Evolutionary conservation across 2,888 invertebrate species (phyloP).

Genomic region (Ophonus ardosiacus): DNA sequence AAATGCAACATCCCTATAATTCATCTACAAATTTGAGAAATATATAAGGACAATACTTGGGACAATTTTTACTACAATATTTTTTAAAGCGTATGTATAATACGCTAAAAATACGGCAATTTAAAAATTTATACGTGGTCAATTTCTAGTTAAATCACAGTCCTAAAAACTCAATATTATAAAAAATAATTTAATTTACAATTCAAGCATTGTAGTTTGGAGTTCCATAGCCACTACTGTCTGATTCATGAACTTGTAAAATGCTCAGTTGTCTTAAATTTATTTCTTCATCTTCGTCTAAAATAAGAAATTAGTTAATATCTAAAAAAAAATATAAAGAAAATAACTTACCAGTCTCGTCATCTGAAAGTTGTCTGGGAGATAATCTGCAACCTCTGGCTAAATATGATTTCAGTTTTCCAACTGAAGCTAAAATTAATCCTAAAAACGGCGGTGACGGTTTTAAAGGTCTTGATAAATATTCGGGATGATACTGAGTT

Average conservation of each 20-base stretch:
- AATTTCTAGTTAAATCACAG: slow-evolving; percentile 49
- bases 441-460: slow-evolving; percentile 98
- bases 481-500: slow-evolving; percentile 99
- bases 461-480: slow-evolving; percentile 91
- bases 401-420: slow-evolving; percentile 86
- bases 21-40: background rate
- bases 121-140: background rate
- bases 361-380: slow-evolving; percentile 86
- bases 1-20: background rate
- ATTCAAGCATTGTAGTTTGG: slow-evolving; percentile 51
- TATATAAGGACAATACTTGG: background rate
- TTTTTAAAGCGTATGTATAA: slow-evolving; percentile 7
- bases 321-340: background rate
- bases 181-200: slow-evolving; percentile 36
- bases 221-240: slow-evolving; percentile 68
- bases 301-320: slow-evolving; percentile 40
- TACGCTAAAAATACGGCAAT: slow-evolving; percentile 39
- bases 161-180: slow-evolving; percentile 11
- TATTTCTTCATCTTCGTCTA: slow-evolving; percentile 66
- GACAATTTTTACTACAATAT: background rate
- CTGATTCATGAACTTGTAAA: slow-evolving; percentile 69
- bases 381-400: slow-evolving; percentile 86
- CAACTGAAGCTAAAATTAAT: slow-evolving; percentile 92
- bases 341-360: slow-evolving; percentile 80
- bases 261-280: slow-evolving; percentile 68